A percentile compares a stretch with the other conserved stretches of the same genome.
Evolutionary conservation across 2,888 invertebrate genomes (phyloP).

Genomic region (Orthonevra nobilis): DNA sequence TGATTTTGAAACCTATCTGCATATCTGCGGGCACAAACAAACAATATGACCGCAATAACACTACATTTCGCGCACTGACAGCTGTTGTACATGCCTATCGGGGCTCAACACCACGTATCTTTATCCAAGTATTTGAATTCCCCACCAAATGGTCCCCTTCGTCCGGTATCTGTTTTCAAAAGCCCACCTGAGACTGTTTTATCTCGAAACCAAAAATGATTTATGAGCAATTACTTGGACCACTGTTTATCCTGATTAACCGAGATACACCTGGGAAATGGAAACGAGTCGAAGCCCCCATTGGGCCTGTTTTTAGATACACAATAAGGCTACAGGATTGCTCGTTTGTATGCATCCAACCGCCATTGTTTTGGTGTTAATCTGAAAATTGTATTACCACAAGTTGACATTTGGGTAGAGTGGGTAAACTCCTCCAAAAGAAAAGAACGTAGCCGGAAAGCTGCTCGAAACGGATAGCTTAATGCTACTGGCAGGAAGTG

Average conservation of each 20-base stretch:
- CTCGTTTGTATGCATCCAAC: conserved; percentile 13
- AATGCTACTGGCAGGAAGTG: background rate
- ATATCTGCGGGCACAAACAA: conserved; percentile 23
- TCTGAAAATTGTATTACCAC: conserved; percentile 45
- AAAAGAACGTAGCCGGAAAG: background rate
- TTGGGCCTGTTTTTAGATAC: conserved; percentile 9
- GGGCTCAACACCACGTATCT: conserved; percentile 12
- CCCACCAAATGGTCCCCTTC: background rate
- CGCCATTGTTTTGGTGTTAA: conserved; percentile 23
- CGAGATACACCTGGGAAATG: conserved; percentile 34
- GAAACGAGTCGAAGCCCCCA: conserved; percentile 2
- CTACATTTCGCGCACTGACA: conserved; percentile 10
- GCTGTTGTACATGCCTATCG: conserved; percentile 37
- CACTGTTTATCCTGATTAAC: conserved; percentile 66
- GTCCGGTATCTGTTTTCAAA: background rate
- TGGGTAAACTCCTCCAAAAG: background rate
- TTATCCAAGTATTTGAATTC: conserved; percentile 18
- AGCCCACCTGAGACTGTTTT: conserved; percentile 46
- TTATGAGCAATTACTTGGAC: conserved; percentile 72
- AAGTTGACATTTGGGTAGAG: background rate
- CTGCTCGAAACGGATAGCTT: conserved; percentile 13
- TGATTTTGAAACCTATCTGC: conserved; percentile 12
- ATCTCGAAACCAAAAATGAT: conserved; percentile 71
- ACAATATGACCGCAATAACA: conserved; percentile 28
- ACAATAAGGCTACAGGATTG: conserved; percentile 12